Conservation (phyloP, 2,888 invertebrate species). For the Aricia artaxerxes region DNA sequence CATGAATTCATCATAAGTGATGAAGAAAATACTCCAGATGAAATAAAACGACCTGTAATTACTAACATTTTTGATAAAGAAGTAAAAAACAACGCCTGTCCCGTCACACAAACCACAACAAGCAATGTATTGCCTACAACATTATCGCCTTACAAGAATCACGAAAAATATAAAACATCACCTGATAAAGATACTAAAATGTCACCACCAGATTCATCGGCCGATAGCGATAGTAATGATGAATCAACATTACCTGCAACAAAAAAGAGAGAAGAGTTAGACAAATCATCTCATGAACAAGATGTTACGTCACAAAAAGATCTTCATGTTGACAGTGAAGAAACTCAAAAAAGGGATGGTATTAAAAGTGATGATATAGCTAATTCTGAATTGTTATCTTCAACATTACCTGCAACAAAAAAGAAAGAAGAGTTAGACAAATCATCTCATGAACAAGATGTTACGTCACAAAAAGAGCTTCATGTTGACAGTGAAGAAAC, state of each 20-base stretch:
- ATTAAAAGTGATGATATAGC: no score
- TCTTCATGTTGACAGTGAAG: no score
- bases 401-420: not conserved
- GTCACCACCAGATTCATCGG: not conserved
- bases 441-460: not conserved
- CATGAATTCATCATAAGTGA: not conserved
- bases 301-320: not conserved
- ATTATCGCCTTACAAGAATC: not conserved
- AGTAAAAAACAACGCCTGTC: no score
- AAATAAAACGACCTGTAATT: not conserved
- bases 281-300: not conserved
- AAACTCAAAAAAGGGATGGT: not conserved
- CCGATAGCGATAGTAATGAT: not conserved
- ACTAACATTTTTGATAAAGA: not conserved
- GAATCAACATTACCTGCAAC: not conserved
- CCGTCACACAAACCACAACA: no score
- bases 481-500: no score
- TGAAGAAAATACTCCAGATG: not conserved
- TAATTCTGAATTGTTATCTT: not conserved
- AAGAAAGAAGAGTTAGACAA: not conserved
- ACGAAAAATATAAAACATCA: not conserved
- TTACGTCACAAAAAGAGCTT: not conserved
- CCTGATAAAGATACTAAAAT: not conserved
- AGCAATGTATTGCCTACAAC: not conserved
- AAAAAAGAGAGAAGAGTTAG: not conserved